Base-by-base conservation (phyloP, 2,113 vertebrate species). In the Colossoma macropomum region DNA sequence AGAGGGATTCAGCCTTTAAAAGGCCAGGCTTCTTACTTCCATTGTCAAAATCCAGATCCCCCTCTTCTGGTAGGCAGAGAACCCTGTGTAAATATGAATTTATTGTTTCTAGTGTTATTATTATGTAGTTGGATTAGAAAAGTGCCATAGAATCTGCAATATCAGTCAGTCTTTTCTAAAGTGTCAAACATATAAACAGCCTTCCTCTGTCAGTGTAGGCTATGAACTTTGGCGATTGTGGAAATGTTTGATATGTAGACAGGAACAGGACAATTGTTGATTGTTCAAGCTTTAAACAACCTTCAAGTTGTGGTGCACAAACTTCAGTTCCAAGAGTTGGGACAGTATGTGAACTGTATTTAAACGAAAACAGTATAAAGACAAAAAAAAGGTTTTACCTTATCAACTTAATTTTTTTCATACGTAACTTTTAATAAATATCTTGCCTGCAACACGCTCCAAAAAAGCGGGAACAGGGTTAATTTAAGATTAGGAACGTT, bases 1-100 rank as follows among this genome's bases (percentile, higher is more conserved):
- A 82, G 86, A 90, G 1, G 80, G 88, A 16, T 89, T 89, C 89
- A 91, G 77, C 84, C 83, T 84, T 84, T 82, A 76, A 85, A 87
- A 91, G 90, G 86, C 63, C 50, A 86, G 66, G 80, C 25, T 62
- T 80, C 71, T 74, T 60, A 28, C 16, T 71, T 78, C 3, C 1
- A 5, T 52, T 86, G 68, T 62, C 19, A 73, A 73, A 48, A 19
- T 72, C 19, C 34, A 7, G 66, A 69, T 23, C 70, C 50, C 83
- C 45, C 19, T 25, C n/a, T 28, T 45, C 32, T 71, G 11, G 1
- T 50, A 28, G 25, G 17, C 69, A n/a, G 15, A 59, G 28, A 59
- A 38, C 65, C n/a, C 1, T 8, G 34, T 52, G 13, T 52, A 65
- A 81, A 73, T 50, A 28, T 65, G 27, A 28, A 4, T 7, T 30